Conservation (phyloP, 2,113 vertebrate species). For the Neogale vison region DNA sequence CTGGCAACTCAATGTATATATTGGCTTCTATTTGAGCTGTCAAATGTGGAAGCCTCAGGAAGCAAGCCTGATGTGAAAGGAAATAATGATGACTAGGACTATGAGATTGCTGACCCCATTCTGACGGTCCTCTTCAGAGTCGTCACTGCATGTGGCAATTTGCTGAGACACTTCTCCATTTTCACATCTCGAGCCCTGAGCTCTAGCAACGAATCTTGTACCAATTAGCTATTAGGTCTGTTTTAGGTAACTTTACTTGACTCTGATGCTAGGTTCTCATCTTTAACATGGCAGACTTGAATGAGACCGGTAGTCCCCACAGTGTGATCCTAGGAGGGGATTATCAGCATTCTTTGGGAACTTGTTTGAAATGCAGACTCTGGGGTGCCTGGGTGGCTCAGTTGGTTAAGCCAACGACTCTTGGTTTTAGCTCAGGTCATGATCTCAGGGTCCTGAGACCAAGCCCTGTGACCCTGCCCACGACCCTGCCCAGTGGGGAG, state of each 20-base stretch:
- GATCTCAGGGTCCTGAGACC: not conserved
- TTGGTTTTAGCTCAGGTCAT: not conserved
- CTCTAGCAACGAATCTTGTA: too few species aligned
- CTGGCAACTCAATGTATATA: accelerated
- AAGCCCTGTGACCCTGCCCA: not conserved
- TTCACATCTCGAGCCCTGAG: not conserved
- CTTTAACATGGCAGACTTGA: not conserved
- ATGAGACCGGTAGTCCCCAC: too few species aligned
- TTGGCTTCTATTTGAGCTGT: not conserved
- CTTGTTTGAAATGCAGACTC: not conserved
- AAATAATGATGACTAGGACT: not conserved
- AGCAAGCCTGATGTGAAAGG: not conserved
- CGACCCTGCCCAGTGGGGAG: not conserved
- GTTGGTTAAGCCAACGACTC: not conserved
- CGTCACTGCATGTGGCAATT: accelerated
- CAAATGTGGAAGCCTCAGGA: not conserved
- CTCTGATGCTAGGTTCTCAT: not conserved
- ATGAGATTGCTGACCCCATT: accelerated
- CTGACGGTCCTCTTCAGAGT: not conserved
- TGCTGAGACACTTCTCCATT: not conserved
- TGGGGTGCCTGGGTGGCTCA: not conserved
- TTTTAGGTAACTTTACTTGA: not conserved
- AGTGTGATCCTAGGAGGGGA: accelerated
- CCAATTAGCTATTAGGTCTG: not conserved
- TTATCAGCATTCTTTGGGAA: not conserved